Percentiles rank a stretch among this genome's conserved stretches.
These are phyloP conservation scores for Brachynemurus nebulosus DNA, from an alignment of 2,888 invertebrate genomes.

Conservation along the genomic window DNA sequence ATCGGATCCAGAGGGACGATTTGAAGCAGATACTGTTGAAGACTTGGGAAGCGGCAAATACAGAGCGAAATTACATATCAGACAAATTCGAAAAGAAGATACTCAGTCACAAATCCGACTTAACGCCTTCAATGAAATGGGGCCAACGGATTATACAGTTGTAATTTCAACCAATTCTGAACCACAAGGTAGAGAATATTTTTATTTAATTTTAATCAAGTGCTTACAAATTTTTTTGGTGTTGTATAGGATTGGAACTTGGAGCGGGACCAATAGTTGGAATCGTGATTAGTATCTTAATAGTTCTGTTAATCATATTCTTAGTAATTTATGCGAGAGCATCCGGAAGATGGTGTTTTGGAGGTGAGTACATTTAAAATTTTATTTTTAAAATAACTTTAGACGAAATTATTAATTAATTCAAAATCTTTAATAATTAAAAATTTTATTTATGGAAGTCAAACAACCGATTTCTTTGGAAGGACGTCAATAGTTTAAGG, in stretches of 20 bases:
- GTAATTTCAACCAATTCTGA: constrained; percentile 52
- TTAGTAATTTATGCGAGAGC: constrained; percentile 62
- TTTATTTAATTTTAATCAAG: too few relatives aligned
- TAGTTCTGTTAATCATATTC: constrained; percentile 47
- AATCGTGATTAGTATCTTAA: constrained; percentile 54
- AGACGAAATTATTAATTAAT: too few relatives aligned
- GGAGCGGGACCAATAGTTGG: constrained; percentile 66
- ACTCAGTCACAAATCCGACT: constrained; percentile 57
- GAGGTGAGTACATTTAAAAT: constrained; percentile 49
- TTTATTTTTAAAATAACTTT: not conserved
- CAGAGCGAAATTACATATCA: constrained; percentile 50
- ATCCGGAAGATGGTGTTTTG: constrained; percentile 77
- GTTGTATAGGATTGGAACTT: constrained; percentile 54
- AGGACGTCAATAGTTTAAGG: constrained; percentile 6
- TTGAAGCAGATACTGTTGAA: constrained; percentile 34
- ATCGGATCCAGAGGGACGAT: constrained; percentile 33
- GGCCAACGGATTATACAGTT: constrained; percentile 46
- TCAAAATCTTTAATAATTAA: not conserved
- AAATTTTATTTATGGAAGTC: constrained; percentile 7
- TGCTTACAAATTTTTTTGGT: too few relatives aligned
- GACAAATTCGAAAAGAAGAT: constrained; percentile 56
- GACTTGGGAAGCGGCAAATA: constrained; percentile 47
- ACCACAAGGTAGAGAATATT: constrained; percentile 42
- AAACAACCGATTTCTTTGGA: constrained; percentile 7
- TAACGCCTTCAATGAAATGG: constrained; percentile 53